Evolutionary conservation across 2,113 vertebrate genomes (phyloP).

Genomic region (crab-eating macaque (Macaca fascicularis)): DNA sequence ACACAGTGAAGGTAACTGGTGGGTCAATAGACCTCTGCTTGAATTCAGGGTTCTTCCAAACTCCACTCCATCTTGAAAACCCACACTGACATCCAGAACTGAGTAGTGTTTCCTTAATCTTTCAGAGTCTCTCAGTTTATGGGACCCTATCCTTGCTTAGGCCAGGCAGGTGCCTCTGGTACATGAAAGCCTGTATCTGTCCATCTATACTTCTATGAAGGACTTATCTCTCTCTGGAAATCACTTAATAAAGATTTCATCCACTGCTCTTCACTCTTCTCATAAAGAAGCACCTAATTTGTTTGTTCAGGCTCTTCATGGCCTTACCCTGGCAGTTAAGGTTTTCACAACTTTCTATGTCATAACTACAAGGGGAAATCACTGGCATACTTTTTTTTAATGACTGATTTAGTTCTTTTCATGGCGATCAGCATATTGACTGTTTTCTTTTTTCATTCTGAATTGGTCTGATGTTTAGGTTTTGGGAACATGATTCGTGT

Average conservation of each 20-base stretch:
- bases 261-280: background rate
- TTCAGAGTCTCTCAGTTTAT: background rate
- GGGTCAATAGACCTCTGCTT: fast-evolving
- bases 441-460: background rate
- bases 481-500: background rate
- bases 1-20: fast-evolving
- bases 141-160: too few relatives aligned
- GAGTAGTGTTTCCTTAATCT: background rate
- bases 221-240: background rate
- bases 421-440: too few relatives aligned
- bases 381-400: background rate
- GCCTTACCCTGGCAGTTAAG: background rate
- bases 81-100: background rate
- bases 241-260: too few relatives aligned
- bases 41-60: background rate
- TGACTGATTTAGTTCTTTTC: background rate
- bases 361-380: background rate
- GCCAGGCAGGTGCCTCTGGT: background rate
- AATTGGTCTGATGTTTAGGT: background rate
- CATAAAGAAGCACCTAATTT: background rate
- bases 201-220: too few relatives aligned
- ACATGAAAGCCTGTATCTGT: background rate
- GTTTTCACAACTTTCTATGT: too few relatives aligned
- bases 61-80: fast-evolving
- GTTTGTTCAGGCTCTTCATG: background rate